phyloP scores from a whole-genome alignment of 1,140 invertebrate genomes.

The Diachasmimorpha longicaudata region DNA sequence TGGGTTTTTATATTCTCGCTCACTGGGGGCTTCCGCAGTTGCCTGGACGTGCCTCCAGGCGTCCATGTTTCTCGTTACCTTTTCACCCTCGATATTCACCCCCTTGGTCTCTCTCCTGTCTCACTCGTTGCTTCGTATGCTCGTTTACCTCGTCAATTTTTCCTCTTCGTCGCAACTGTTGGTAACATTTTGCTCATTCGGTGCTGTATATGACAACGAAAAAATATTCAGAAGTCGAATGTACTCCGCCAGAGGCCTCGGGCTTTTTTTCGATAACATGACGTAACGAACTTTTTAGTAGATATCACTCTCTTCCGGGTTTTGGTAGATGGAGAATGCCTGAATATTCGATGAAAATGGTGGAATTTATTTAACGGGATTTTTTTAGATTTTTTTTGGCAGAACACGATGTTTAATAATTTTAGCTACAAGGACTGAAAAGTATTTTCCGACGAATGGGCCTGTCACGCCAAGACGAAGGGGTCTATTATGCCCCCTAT shows the following conservation, averaged over 20 bases:
- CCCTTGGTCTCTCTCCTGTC: background rate
- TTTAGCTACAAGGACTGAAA: no score
- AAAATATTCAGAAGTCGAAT: background rate
- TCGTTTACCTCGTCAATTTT: background rate
- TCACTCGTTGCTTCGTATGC: background rate
- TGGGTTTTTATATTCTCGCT: constrained; percentile 26
- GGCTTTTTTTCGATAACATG: background rate
- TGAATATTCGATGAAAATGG: background rate
- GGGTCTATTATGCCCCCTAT: no score
- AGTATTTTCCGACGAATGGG: no score
- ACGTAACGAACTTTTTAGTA: background rate
- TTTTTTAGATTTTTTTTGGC: no score
- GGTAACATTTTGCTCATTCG: constrained; percentile 24
- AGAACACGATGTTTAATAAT: no score
- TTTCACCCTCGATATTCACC: constrained; percentile 34
- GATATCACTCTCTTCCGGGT: background rate
- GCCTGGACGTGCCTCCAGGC: constrained; percentile 26
- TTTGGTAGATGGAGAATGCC: background rate
- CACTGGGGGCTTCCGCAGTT: constrained; percentile 2
- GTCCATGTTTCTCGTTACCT: constrained; percentile 42
- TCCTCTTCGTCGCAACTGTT: constrained; percentile 16
- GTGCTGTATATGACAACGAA: background rate
- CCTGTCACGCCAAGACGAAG: no score
- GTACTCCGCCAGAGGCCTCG: background rate
- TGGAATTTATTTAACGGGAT: background rate